These are phyloP conservation scores for Drosophila parthenogenetica DNA, from an alignment of 2,888 invertebrate species.

Conservation along the genomic window DNA sequence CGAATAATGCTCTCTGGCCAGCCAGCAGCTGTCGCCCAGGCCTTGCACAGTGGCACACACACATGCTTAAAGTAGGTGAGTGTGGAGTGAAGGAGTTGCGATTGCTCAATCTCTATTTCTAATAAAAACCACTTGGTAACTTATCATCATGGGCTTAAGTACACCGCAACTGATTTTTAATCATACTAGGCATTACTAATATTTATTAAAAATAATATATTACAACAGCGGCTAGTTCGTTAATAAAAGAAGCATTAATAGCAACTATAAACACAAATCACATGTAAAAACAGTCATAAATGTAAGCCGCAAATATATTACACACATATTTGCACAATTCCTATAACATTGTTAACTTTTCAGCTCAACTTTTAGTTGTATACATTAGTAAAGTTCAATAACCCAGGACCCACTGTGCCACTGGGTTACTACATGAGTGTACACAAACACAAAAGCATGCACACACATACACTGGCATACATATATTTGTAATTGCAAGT, in stretches of 20 bases:
- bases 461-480: slow-evolving; percentile 15
- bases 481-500: slow-evolving; percentile 44
- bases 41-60: slow-evolving; percentile 44
- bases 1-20: slow-evolving; percentile 68
- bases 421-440: slow-evolving; percentile 40
- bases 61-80: neutral
- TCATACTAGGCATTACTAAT: neutral
- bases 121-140: neutral
- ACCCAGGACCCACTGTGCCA: slow-evolving; percentile 51
- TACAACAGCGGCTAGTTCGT: neutral
- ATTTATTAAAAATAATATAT: neutral
- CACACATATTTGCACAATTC: neutral
- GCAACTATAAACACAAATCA: neutral
- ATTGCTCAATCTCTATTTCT: slow-evolving; percentile 5
- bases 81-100: slow-evolving; percentile 1
- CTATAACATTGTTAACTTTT: slow-evolving; percentile 9
- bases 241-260: neutral
- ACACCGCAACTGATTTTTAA: slow-evolving; percentile 5
- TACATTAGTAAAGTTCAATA: slow-evolving; percentile 23
- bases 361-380: slow-evolving; percentile 14
- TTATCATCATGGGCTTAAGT: neutral
- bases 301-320: neutral
- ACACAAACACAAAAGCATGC: slow-evolving; percentile 15
- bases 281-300: neutral
- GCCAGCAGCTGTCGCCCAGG: slow-evolving; percentile 65